Conservation (phyloP, 2,113 vertebrate genomes). For the Mellivora capensis region DNA sequence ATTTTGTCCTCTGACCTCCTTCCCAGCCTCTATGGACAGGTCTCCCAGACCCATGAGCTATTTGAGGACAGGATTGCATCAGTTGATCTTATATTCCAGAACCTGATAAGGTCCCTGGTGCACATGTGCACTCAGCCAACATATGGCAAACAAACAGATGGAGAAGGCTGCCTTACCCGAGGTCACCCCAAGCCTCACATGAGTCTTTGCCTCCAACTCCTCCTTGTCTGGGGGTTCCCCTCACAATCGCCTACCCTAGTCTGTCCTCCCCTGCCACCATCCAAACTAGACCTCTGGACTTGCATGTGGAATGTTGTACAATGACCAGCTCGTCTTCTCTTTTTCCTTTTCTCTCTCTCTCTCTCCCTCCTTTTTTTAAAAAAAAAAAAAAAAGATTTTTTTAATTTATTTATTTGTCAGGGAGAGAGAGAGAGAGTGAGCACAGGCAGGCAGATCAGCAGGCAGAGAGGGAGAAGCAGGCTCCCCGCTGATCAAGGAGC, state of each 20-base stretch:
- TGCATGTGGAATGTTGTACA: background rate
- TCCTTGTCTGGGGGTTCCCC: background rate
- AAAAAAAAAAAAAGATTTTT: no score
- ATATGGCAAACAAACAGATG: background rate
- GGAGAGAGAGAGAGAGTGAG: no score
- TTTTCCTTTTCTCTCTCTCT: background rate
- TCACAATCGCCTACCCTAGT: background rate
- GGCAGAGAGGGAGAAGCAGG: no score
- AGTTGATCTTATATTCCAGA: background rate
- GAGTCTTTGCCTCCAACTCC: background rate
- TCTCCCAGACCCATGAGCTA: background rate
- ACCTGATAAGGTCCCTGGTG: accelerated
- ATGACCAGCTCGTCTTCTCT: background rate
- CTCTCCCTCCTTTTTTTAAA: background rate
- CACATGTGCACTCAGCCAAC: background rate
- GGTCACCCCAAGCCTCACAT: background rate
- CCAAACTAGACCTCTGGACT: background rate
- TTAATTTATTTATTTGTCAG: no score
- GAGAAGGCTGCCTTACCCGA: background rate
- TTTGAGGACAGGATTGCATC: background rate
- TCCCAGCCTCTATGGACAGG: background rate
- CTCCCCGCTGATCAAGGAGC: no score
- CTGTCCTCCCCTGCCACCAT: background rate
- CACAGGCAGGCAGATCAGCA: no score
- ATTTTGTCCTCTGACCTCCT: background rate